Conservation (phyloP, 2,113 vertebrate species). For the Crypturellus undulatus region DNA sequence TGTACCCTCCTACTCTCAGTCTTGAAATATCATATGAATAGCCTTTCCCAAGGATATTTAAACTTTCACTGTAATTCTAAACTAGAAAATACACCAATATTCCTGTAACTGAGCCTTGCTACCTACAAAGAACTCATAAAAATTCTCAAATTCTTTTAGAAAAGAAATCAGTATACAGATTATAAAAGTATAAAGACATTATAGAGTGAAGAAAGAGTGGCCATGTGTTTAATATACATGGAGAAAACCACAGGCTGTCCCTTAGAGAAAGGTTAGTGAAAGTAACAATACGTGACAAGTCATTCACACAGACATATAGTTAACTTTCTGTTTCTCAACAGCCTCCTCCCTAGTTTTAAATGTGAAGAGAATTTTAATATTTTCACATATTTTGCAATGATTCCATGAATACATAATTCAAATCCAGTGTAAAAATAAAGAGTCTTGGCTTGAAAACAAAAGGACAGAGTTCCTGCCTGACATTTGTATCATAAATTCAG, state of each 20-base stretch:
- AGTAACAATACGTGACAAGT: neutral
- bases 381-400: constrained; percentile 10
- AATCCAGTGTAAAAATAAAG: constrained; percentile 65
- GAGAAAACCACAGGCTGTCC: neutral
- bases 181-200: neutral
- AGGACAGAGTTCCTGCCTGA: constrained; percentile 61
- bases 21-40: neutral
- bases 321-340: constrained; percentile 31
- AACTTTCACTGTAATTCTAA: neutral
- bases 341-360: constrained; percentile 39
- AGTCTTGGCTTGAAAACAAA: constrained; percentile 72
- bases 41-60: neutral
- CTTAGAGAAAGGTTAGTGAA: neutral
- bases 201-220: neutral
- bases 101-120: neutral
- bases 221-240: neutral
- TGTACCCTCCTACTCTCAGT: neutral
- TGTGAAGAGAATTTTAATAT: constrained; percentile 55
- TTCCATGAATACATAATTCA: constrained; percentile 61
- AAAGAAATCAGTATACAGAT: neutral
- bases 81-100: neutral
- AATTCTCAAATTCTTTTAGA: neutral
- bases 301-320: neutral
- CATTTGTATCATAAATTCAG: constrained; percentile 76
- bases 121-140: neutral